Evolutionary conservation across 2,113 vertebrate genomes (phyloP).

Genomic region (Sorex fumeus): DNA sequence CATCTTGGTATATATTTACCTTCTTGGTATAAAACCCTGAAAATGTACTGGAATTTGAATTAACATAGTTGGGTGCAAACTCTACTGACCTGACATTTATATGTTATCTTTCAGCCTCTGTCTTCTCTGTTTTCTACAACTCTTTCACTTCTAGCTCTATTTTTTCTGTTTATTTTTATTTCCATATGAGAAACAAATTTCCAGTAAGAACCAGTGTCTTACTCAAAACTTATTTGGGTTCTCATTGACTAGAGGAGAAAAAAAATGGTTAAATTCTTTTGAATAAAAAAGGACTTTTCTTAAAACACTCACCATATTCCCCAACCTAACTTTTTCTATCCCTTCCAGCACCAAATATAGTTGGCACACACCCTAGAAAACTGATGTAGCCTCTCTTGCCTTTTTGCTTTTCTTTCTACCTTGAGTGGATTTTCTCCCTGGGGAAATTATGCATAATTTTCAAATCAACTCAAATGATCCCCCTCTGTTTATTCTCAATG

Average conservation of each 20-base stretch:
- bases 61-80: neutral
- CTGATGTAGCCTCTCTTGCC: neutral
- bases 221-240: neutral
- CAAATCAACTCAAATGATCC: neutral
- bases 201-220: neutral
- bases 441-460: conserved; percentile 45
- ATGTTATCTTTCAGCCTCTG: neutral
- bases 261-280: neutral
- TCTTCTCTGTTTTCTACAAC: neutral
- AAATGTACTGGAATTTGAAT: neutral
- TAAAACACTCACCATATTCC: neutral
- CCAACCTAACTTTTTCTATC: neutral
- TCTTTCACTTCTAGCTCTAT: neutral
- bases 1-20: too few species aligned
- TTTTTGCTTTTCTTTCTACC: neutral
- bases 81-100: neutral
- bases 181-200: neutral
- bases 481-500: neutral
- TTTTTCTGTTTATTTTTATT: neutral
- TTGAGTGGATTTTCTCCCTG: neutral
- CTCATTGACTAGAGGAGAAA: neutral
- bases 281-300: neutral
- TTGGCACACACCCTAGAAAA: neutral
- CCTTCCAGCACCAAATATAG: neutral
- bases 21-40: neutral